These are phyloP conservation scores for Cataglyphis altisquamis DNA, from an alignment of 2,888 invertebrate genomes.

Conservation along the genomic window DNA sequence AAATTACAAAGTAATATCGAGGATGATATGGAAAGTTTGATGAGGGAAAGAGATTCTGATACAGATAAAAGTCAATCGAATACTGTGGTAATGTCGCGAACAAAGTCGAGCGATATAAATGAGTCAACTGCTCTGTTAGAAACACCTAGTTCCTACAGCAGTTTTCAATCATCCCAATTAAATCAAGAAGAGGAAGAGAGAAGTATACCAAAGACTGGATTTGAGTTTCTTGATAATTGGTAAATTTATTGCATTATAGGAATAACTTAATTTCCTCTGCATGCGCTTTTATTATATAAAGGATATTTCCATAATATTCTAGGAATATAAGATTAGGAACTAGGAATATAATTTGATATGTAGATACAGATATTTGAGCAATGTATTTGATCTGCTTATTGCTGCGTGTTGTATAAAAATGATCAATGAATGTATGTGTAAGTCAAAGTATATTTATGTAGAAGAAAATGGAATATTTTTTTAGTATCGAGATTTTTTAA, in stretches of 20 bases:
- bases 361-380: neutral
- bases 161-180: conserved; percentile 82
- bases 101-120: conserved; percentile 80
- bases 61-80: conserved; percentile 79
- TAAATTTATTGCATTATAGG: conserved; percentile 76
- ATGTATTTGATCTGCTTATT: conserved; percentile 11
- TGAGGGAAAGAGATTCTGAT: conserved; percentile 76
- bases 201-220: conserved; percentile 87
- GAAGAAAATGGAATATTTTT: conserved; percentile 19
- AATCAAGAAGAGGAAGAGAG: conserved; percentile 81
- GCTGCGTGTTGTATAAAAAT: neutral
- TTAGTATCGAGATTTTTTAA: conserved; percentile 12
- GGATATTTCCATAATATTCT: conserved; percentile 12
- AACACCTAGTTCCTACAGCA: conserved; percentile 84
- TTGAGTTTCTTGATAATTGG: conserved; percentile 88
- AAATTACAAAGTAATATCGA: conserved; percentile 79
- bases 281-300: conserved; percentile 7
- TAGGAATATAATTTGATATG: neutral
- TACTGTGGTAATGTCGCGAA: conserved; percentile 78
- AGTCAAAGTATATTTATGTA: conserved; percentile 1
- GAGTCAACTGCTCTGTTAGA: conserved; percentile 83
- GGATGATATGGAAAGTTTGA: conserved; percentile 80
- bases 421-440: neutral
- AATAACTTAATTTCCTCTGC: neutral
- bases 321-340: neutral